Conservation (phyloP, 2,888 invertebrate species). For the Tethea ocularis region DNA sequence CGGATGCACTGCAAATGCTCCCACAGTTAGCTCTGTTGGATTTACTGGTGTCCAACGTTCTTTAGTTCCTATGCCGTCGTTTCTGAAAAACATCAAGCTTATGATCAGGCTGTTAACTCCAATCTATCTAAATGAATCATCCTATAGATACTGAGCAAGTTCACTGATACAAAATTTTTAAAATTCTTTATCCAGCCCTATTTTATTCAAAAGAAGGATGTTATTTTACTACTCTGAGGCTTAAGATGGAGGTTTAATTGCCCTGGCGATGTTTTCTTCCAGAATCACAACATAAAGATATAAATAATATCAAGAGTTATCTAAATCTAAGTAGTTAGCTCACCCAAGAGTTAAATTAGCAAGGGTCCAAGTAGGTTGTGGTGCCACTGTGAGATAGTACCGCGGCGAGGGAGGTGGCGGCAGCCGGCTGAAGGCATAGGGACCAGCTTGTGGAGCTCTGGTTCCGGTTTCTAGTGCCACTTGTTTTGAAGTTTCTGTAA, state of each 20-base stretch:
- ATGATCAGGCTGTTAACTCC: background rate
- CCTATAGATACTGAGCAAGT: background rate
- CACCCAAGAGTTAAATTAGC: conserved; percentile 92
- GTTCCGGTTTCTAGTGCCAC: conserved; percentile 82
- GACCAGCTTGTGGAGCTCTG: conserved; percentile 92
- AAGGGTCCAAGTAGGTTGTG: conserved; percentile 92
- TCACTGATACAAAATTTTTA: too few species aligned
- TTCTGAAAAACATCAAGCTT: conserved; percentile 44
- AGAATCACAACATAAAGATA: too few species aligned
- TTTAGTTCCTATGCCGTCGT: conserved; percentile 68
- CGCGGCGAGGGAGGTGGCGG: conserved; percentile 92
- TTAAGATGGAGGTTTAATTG: too few species aligned
- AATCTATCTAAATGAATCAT: background rate
- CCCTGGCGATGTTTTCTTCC: too few species aligned
- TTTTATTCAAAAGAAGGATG: too few species aligned
- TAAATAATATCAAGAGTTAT: too few species aligned
- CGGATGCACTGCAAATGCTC: conserved; percentile 77
- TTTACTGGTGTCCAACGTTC: conserved; percentile 67
- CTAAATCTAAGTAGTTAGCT: conserved; percentile 11
- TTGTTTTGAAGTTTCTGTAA: conserved; percentile 23
- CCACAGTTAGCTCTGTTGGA: conserved; percentile 64
- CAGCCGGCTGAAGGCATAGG: conserved; percentile 94
- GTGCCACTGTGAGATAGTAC: conserved; percentile 89
- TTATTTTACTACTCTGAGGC: background rate
- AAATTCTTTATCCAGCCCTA: too few species aligned